Conservation (phyloP, 2,113 vertebrate genomes). For the Planiliza haematocheilus region DNA sequence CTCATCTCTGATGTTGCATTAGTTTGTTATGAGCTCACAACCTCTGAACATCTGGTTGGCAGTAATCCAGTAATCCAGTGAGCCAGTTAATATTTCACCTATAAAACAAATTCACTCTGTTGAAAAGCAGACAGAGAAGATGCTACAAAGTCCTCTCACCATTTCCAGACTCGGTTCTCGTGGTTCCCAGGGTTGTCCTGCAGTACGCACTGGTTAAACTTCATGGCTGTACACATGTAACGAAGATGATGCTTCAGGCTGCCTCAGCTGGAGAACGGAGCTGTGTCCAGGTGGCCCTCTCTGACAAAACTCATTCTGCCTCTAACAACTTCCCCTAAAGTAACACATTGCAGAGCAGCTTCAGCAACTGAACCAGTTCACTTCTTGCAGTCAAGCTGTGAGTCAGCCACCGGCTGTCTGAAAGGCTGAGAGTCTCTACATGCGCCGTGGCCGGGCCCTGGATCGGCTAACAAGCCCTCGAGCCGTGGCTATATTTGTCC, state of each 20-base stretch:
- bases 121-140: conserved; percentile 8
- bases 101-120: neutral
- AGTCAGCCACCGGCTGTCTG: conserved; percentile 1
- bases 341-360: conserved; percentile 20
- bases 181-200: conserved; percentile 45
- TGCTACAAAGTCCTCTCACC: conserved; percentile 65
- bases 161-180: conserved; percentile 73
- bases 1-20: neutral
- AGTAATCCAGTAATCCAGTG: neutral
- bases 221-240: conserved; percentile 76
- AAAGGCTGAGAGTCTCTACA: conserved; percentile 25
- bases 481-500: conserved; percentile 48
- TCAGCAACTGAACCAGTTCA: neutral
- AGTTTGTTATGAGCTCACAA: neutral
- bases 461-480: conserved; percentile 17
- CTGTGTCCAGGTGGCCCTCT: conserved; percentile 7
- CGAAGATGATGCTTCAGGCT: conserved; percentile 21
- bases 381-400: neutral
- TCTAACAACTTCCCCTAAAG: conserved; percentile 16
- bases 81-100: conserved; percentile 8
- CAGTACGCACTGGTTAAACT: conserved; percentile 64
- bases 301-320: conserved; percentile 35
- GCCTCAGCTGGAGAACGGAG: conserved; percentile 30
- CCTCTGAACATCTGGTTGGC: conserved; percentile 2
- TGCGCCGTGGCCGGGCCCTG: neutral